Evolutionary conservation across 2,888 invertebrate species (phyloP).

Genomic region (Lysandra coridon): DNA sequence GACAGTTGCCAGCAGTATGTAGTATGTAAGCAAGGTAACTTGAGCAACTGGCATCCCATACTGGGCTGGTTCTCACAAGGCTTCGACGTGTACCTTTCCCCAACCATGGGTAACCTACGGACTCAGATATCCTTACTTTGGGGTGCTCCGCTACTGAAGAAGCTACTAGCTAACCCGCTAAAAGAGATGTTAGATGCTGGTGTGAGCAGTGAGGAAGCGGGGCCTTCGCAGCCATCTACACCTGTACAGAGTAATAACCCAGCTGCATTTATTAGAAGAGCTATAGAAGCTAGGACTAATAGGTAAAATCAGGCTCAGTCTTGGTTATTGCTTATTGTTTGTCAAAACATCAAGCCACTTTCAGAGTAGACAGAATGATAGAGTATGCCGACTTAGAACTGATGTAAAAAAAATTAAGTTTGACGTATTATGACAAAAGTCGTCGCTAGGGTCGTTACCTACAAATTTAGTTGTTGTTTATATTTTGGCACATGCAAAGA

Average conservation of each 20-base stretch:
- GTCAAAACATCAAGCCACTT: too few species aligned
- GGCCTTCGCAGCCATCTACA: conserved; percentile 78
- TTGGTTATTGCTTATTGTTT: too few species aligned
- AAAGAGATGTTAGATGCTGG: conserved; percentile 80
- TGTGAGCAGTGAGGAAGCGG: conserved; percentile 67
- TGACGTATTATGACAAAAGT: too few species aligned
- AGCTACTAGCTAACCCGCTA: conserved; percentile 63
- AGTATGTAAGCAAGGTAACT: conserved; percentile 93
- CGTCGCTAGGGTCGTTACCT: too few species aligned
- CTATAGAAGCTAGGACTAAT: conserved; percentile 77
- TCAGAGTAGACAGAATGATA: too few species aligned
- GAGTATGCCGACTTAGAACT: too few species aligned
- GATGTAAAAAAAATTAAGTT: too few species aligned
- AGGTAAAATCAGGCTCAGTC: conserved; percentile 56
- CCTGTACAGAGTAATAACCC: conserved; percentile 69
- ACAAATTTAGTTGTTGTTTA: too few species aligned
- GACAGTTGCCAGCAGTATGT: conserved; percentile 96
- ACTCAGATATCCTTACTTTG: conserved; percentile 87
- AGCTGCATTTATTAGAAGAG: conserved; percentile 70
- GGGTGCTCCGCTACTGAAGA: conserved; percentile 75
- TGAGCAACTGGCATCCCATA: conserved; percentile 98
- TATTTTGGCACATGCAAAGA: too few species aligned
- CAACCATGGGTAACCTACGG: conserved; percentile 84
- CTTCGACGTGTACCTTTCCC: conserved; percentile 84
- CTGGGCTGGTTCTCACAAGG: conserved; percentile 96